Percentiles rank a stretch among this genome's conserved stretches.
These are phyloP conservation scores for Macroglossus sobrinus DNA, from an alignment of 2,113 vertebrate species.

Conservation along the genomic window DNA sequence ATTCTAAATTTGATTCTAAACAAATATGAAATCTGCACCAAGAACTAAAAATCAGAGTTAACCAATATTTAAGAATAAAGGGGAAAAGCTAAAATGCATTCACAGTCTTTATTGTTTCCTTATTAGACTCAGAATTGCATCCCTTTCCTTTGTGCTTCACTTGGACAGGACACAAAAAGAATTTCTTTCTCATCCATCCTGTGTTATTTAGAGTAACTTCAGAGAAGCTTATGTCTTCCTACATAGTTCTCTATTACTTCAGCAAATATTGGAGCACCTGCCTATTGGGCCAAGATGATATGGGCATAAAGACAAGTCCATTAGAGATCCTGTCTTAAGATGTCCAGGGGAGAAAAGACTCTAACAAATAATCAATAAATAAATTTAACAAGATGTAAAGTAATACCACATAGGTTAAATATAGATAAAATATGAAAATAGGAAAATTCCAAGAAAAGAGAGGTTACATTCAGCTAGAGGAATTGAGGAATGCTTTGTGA, in stretches of 20 bases:
- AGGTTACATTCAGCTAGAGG: background rate
- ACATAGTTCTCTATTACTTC: background rate
- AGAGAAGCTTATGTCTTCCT: background rate
- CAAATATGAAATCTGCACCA: constrained; percentile 58
- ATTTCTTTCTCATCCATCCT: background rate
- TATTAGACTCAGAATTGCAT: background rate
- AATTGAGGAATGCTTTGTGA: background rate
- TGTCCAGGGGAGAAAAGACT: constrained; percentile 11
- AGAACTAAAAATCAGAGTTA: constrained; percentile 20
- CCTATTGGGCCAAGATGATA: background rate
- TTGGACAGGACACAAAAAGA: background rate
- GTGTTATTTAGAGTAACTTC: background rate
- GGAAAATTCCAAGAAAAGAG: constrained; percentile 5
- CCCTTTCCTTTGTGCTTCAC: background rate
- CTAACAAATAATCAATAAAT: constrained; percentile 53
- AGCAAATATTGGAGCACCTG: background rate
- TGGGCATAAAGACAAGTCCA: background rate
- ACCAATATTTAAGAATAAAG: constrained; percentile 22
- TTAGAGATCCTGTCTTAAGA: background rate
- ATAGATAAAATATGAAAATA: constrained; percentile 38
- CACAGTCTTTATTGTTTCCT: constrained; percentile 32
- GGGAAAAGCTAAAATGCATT: constrained; percentile 42
- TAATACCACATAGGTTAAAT: constrained; percentile 16
- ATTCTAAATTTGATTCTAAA: constrained; percentile 59
- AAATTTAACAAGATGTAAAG: constrained; percentile 32